Evolutionary conservation across 2,888 invertebrate genomes (phyloP).

Genomic region (Monopis laevigella): DNA sequence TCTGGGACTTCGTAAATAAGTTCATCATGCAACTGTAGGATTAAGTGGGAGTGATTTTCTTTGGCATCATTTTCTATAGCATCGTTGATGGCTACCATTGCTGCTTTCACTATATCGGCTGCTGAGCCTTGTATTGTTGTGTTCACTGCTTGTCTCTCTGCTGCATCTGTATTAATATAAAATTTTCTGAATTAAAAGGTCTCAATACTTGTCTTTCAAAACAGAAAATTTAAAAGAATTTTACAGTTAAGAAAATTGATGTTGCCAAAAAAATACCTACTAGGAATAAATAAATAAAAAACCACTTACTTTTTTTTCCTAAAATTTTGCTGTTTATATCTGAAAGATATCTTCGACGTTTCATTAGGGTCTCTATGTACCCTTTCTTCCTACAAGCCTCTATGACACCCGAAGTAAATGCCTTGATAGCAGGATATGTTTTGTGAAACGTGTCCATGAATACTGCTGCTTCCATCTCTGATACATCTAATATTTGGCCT

Average conservation of each 20-base stretch:
- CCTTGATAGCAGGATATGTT: conserved; percentile 75
- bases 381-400: conserved; percentile 75
- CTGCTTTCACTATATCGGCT: conserved; percentile 92
- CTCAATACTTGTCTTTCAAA: too few relatives aligned
- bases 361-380: conserved; percentile 85
- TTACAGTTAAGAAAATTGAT: too few relatives aligned
- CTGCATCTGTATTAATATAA: conserved; percentile 68
- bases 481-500: conserved; percentile 79
- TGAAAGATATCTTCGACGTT: conserved; percentile 81
- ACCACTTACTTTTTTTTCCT: conserved; percentile 67
- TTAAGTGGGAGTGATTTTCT: conserved; percentile 67
- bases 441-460: conserved; percentile 86
- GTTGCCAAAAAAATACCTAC: too few relatives aligned
- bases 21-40: conserved; percentile 96
- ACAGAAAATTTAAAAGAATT: too few relatives aligned
- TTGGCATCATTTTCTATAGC: conserved; percentile 49
- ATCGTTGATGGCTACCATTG: conserved; percentile 82
- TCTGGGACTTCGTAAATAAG: conserved; percentile 88
- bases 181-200: too few relatives aligned
- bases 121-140: conserved; percentile 97
- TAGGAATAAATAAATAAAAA: too few relatives aligned
- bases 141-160: conserved; percentile 96
- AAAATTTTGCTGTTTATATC: conserved; percentile 72
- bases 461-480: conserved; percentile 78
- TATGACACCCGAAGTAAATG: conserved; percentile 60